A percentile compares a stretch with the other conserved stretches of the same genome.
phyloP scores from a whole-genome alignment of 1,140 invertebrate genomes.

The Carposina sasakii region DNA sequence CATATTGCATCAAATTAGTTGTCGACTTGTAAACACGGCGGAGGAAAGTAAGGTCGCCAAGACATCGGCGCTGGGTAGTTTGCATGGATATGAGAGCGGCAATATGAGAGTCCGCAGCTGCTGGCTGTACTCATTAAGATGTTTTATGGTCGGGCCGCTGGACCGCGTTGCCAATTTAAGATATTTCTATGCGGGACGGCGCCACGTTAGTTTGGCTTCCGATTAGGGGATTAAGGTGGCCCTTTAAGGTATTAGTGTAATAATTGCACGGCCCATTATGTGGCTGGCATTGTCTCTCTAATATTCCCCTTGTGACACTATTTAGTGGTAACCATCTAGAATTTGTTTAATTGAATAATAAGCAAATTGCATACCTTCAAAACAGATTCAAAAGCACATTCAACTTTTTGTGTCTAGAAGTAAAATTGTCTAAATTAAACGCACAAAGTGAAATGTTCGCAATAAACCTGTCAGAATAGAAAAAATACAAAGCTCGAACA shows the following conservation, averaged over 20 bases:
- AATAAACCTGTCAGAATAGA: constrained; percentile 28
- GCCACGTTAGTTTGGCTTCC: constrained; percentile 67
- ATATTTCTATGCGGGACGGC: constrained; percentile 69
- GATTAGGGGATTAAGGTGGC: constrained; percentile 68
- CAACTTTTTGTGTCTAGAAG: too few species aligned
- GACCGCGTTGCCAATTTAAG: constrained; percentile 71
- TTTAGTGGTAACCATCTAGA: constrained; percentile 24
- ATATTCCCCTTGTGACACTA: constrained; percentile 39
- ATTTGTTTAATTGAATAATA: too few species aligned
- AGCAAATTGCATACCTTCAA: too few species aligned
- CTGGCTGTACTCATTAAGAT: constrained; percentile 68
- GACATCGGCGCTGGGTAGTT: constrained; percentile 63
- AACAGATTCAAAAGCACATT: too few species aligned
- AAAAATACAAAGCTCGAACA: constrained; percentile 47
- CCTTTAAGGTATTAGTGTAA: constrained; percentile 65
- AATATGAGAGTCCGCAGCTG: constrained; percentile 66
- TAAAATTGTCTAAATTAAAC: too few species aligned
- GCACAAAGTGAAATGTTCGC: constrained; percentile 11
- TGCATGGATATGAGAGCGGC: constrained; percentile 70
- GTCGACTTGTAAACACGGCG: constrained; percentile 69
- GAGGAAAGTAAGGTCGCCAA: constrained; percentile 65
- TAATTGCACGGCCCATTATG: constrained; percentile 61
- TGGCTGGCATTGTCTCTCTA: constrained; percentile 42
- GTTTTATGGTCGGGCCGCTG: constrained; percentile 67
- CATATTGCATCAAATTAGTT: constrained; percentile 74